Evolutionary conservation across 2,888 invertebrate genomes (phyloP).

Genomic region (Melanostoma mellinum): DNA sequence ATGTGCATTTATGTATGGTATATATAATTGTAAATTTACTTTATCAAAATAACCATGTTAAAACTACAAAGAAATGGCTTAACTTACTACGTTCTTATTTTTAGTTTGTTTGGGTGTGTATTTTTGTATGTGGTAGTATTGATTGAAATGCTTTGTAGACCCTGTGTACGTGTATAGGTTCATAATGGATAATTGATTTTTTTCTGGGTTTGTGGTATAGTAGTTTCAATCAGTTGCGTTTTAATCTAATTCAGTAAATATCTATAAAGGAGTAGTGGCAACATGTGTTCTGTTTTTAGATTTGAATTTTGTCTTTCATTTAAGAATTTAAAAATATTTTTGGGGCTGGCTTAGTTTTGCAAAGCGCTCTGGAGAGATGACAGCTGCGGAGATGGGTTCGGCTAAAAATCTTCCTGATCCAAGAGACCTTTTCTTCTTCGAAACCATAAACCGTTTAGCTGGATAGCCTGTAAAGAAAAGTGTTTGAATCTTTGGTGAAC

Average conservation of each 20-base stretch:
- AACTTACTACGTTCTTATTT: constrained; percentile 17
- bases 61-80: constrained; percentile 37
- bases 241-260: too few species aligned
- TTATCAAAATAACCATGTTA: constrained; percentile 9
- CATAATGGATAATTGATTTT: too few species aligned
- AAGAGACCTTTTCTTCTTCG: constrained; percentile 81
- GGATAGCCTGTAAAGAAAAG: constrained; percentile 75
- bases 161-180: too few species aligned
- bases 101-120: constrained; percentile 2
- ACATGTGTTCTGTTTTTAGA: background rate
- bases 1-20: constrained; percentile 43
- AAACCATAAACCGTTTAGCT: constrained; percentile 81
- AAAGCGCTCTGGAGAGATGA: constrained; percentile 74
- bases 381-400: constrained; percentile 76
- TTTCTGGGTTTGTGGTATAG: too few species aligned
- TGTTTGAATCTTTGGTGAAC: background rate
- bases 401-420: constrained; percentile 75
- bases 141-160: constrained; percentile 39
- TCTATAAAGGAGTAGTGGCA: too few species aligned
- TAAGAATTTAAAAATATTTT: constrained; percentile 77
- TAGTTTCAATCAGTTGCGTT: too few species aligned
- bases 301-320: constrained; percentile 17
- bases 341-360: constrained; percentile 77
- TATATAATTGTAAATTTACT: constrained; percentile 9
- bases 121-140: constrained; percentile 19